These are phyloP conservation scores for Metaphire vulgaris DNA, from an alignment of 1,140 invertebrate species.

Conservation along the genomic window DNA sequence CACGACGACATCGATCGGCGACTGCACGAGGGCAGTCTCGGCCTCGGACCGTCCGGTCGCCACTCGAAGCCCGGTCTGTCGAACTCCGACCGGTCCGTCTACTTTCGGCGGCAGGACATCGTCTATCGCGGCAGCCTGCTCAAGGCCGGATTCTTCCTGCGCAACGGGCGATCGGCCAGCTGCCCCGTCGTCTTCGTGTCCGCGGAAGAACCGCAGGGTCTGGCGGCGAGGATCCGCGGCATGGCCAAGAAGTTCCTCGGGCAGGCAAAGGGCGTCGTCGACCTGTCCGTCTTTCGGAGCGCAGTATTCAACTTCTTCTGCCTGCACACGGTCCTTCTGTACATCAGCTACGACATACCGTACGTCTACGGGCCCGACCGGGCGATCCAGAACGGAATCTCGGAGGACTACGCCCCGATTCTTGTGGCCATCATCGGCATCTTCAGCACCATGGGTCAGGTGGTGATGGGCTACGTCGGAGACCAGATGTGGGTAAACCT, in stretches of 20 bases:
- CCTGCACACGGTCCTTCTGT: constrained; percentile 77
- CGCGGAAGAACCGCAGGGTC: neutral
- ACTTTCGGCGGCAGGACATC: constrained; percentile 61
- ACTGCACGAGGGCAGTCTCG: neutral
- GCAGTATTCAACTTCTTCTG: constrained; percentile 80
- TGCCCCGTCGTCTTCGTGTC: constrained; percentile 2
- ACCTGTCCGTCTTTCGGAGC: constrained; percentile 54
- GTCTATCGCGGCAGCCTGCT: constrained; percentile 78
- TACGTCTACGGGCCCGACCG: constrained; percentile 64
- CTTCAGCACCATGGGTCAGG: constrained; percentile 62
- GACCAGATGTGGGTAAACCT: constrained; percentile 59
- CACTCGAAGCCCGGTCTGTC: neutral
- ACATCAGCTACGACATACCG: constrained; percentile 90
- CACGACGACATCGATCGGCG: neutral
- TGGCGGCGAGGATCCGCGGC: neutral
- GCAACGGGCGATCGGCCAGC: constrained; percentile 18
- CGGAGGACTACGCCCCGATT: constrained; percentile 68
- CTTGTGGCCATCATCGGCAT: constrained; percentile 82
- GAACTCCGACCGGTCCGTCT: constrained; percentile 10
- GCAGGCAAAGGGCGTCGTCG: constrained; percentile 10
- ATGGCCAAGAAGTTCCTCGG: constrained; percentile 17
- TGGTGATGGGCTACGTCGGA: constrained; percentile 77
- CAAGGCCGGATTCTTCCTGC: constrained; percentile 45
- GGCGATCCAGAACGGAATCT: constrained; percentile 52
- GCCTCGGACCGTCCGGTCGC: neutral